A percentile compares a stretch with the other conserved stretches of the same genome.
Evolutionary conservation across 2,113 vertebrate species (phyloP).

Genomic region (Hyaena hyaena): DNA sequence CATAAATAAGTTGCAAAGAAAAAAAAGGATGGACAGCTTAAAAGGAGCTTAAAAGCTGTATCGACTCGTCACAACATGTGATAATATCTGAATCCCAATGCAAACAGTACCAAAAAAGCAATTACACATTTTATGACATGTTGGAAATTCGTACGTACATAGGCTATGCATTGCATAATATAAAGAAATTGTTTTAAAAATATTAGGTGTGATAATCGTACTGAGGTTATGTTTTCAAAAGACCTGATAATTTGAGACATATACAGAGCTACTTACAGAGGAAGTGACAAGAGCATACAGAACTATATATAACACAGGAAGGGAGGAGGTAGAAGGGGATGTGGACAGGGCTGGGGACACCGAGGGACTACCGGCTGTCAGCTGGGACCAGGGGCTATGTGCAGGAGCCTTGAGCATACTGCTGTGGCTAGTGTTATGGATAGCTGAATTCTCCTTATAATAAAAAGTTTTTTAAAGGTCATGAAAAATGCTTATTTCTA

Average conservation of each 20-base stretch:
- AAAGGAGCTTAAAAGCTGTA: not conserved
- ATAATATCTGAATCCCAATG: not conserved
- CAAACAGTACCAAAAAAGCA: not conserved
- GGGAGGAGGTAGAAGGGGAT: not conserved
- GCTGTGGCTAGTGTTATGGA: not conserved
- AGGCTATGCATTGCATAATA: not conserved
- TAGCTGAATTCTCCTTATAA: not conserved
- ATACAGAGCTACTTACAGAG: not conserved
- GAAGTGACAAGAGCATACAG: not conserved
- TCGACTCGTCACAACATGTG: not conserved
- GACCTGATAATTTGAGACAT: not conserved
- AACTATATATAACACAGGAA: not conserved
- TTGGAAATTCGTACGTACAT: not conserved
- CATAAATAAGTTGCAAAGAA: not conserved
- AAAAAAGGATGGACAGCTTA: not conserved
- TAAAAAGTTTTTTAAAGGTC: not conserved
- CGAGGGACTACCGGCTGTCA: not conserved
- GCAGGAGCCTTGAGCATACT: not conserved
- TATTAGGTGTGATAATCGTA: not conserved
- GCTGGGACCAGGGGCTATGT: not conserved
- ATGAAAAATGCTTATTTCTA: not conserved
- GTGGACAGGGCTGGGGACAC: not conserved
- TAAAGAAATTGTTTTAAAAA: constrained; percentile 13
- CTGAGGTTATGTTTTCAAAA: not conserved
- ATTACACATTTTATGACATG: not conserved